Base-by-base conservation (phyloP, 2,113 vertebrate genomes). In the Anoplopoma fimbria region DNA sequence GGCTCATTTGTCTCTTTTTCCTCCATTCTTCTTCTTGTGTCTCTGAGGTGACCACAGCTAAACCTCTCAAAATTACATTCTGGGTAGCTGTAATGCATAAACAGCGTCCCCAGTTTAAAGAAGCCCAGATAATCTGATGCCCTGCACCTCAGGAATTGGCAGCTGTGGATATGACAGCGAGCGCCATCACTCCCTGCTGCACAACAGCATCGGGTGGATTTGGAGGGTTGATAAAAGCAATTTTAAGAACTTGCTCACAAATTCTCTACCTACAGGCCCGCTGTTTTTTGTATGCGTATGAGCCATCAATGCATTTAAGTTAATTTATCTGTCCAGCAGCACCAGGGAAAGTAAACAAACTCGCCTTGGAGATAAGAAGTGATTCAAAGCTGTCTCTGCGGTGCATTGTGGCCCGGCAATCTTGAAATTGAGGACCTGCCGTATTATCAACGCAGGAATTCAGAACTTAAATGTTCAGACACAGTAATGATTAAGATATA, bases 161-260 rank as follows among this genome's bases (percentile, higher is more conserved):
- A 81, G 61, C 81, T 75, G 69, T 63, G 77, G 84, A 83, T 87
- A 79, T 86, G 81, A 79, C 73, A 40, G 72, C 38, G 72, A 75
- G 75, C 84, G 87, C 91, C 77, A 91, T 79, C 0, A 95, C 94
- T 92, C 95, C 93, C 38, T 78, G 69, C 84, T 40, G 93, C 93
- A 85, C 83, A 82, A 83, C 82, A 27, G 95, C 58, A 81, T 49
- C 0, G 91, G 93, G 62, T 95, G 95, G 8, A 96, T 96, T 96
- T 96, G 36, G 2, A 80, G 81, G 25, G 69, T 63, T 83, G 91
- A 93, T 90, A 92, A 92, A 91, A 87, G 71, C 71, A 73, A 47
- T 89, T 93, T 92, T 92, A 88, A 88, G 88, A 93, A 85, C 82
- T 83, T 91, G 64, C 76, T 67, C 65, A 68, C 25, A 79, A 86